Evolutionary conservation across 2,113 vertebrate species (phyloP).

Genomic region (Ascaphus truei): DNA sequence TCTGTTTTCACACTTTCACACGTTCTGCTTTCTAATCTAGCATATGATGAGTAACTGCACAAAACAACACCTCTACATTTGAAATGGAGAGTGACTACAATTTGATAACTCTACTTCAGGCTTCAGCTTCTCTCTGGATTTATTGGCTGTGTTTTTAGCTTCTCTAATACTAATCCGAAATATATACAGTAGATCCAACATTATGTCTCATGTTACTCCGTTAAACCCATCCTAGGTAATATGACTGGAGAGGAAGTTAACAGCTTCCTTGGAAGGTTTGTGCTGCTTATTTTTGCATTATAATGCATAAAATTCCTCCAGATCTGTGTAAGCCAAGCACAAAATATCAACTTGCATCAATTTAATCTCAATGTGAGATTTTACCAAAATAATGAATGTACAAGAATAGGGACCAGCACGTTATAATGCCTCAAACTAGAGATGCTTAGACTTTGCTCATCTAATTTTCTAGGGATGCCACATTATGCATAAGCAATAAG

Average conservation of each 20-base stretch:
- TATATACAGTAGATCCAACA: conserved; percentile 13
- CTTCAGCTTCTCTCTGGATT: conserved; percentile 7
- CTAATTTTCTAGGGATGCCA: no score
- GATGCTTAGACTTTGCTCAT: no score
- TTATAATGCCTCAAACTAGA: no score
- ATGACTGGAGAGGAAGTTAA: background rate
- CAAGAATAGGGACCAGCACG: no score
- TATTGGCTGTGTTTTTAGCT: conserved; percentile 13
- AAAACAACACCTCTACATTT: conserved; percentile 17
- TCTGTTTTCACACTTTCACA: background rate
- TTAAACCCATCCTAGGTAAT: no score
- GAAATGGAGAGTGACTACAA: background rate
- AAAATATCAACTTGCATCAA: no score
- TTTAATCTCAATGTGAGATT: no score
- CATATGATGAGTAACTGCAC: background rate
- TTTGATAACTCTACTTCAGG: background rate
- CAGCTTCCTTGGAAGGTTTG: background rate
- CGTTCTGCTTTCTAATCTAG: conserved; percentile 1
- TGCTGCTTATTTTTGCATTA: background rate
- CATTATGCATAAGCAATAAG: no score
- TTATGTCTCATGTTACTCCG: background rate
- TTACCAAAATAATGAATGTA: no score
- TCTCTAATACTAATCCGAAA: background rate
- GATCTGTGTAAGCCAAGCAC: no score
- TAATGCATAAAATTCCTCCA: no score